Base-by-base conservation (phyloP, 2,888 invertebrate species). In the Synanthedon formicaeformis region DNA sequence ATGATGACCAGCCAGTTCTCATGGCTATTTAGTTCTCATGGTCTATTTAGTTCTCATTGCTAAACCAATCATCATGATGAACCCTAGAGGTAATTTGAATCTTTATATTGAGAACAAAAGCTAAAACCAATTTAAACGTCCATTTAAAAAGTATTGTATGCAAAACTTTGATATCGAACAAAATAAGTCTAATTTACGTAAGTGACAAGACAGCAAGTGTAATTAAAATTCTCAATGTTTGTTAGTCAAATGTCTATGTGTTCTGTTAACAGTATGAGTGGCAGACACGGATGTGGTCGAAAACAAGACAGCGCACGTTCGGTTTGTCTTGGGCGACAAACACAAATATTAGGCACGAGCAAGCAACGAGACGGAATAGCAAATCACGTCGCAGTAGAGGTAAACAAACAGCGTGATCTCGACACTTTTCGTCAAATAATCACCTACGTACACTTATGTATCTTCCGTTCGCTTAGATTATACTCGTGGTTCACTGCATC, bases 271-370 rank as follows among this genome's bases (percentile, higher is more conserved):
- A 55, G 56, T 53, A 54, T 58, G 58, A 64, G 57, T 57, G 57
- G 56, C 60, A 61, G 64, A 57, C 60, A 62, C 56, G 60, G 63
- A 65, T 65, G 63, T 59, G 58, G 62, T 56, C 58, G 61, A 66
- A 64, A 66, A 67, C 66, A 66, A 66, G 65, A 62, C 68, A 61
- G 69, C 64, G 58, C 71, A 70, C 70, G 69, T 69, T 69, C 65
- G 71, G 80, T 83, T 82, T 81, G 73, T 81, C 73, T 81, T 76
- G 64, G 71, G 73, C 67, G 73, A 71, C 81, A 78, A 82, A 81
- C 79, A 80, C 81, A 85, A 85, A 86, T 83, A 84, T 82, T 78
- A 71, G 75, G 66, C 71, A 62, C 64, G 73, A 76, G 76, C 81
- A 79, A 80, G 71, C 78, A 75, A 67, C 66, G 66, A 70, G 72